Evolutionary conservation across 2,113 vertebrate species (phyloP).

Genomic region (Mus musculus): GRCm39 chr1:97752001-97752500

Average conservation of each 20-base stretch:
- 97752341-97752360: neutral
- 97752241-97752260: neutral
- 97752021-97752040: too few relatives aligned
- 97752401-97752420: neutral
- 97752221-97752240: neutral
- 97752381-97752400: neutral
- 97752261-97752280: neutral
- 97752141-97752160: neutral
- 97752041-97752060: neutral
- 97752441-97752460: constrained; percentile 26
- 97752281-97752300: neutral
- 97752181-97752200: neutral
- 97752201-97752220: neutral
- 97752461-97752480: constrained; percentile 26
- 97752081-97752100: neutral
- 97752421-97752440: constrained; percentile 22
- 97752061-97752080: neutral
- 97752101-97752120: neutral
- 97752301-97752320: neutral
- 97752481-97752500: neutral
- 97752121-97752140: too few relatives aligned
- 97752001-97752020: neutral
- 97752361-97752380: constrained; percentile 11
- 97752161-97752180: neutral
- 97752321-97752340: constrained; percentile 9